phyloP scores from a whole-genome alignment of 2,797 vertebrate species.

The Aphelocoma californica region DNA sequence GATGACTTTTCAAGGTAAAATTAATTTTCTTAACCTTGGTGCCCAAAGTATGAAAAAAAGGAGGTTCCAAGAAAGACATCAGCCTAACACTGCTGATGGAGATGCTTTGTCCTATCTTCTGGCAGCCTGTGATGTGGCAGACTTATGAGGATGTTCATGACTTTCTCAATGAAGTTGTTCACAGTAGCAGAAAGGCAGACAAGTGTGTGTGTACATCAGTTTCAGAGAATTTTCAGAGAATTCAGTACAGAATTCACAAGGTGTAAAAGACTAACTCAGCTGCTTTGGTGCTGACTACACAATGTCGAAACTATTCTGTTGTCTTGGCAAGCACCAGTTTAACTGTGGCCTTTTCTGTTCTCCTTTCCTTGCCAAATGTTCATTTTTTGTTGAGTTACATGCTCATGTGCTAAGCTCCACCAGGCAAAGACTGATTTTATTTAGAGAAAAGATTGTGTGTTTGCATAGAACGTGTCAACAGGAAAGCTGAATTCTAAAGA shows the following conservation, averaged over 20 bases:
- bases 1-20: background rate
- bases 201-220: background rate
- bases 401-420: background rate
- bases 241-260: background rate
- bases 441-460: background rate
- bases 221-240: background rate
- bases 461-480: background rate
- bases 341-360: background rate
- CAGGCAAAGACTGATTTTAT: background rate
- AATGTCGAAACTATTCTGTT: background rate
- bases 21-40: background rate
- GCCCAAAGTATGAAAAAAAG: background rate
- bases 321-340: background rate
- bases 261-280: background rate
- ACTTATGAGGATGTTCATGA: background rate
- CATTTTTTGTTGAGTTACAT: background rate
- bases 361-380: background rate
- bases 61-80: background rate
- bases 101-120: background rate
- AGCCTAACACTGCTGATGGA: background rate
- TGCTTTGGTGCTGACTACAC: background rate
- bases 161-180: background rate
- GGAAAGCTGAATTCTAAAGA: background rate
- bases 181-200: background rate
- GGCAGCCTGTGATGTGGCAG: background rate